These are phyloP conservation scores for Drosophila saltans DNA, from an alignment of 1,140 invertebrate genomes.

Conservation along the genomic window DNA sequence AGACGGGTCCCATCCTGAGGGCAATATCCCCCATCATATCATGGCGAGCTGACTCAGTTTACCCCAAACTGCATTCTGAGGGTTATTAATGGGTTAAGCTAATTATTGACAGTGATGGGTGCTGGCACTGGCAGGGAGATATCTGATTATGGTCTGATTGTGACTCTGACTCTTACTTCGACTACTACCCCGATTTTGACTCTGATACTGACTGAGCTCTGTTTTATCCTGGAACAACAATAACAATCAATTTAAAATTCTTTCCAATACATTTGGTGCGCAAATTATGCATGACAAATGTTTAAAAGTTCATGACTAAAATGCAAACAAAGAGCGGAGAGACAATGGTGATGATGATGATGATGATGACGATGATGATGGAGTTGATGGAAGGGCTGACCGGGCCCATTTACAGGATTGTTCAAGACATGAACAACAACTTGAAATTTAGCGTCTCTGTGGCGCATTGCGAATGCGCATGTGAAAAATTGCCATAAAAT, in stretches of 20 bases:
- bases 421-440: constrained; percentile 1
- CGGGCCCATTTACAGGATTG: constrained; percentile 2
- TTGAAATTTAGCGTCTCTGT: background rate
- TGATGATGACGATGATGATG: background rate
- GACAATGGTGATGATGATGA: background rate
- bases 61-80: constrained; percentile 13
- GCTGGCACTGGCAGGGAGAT: background rate
- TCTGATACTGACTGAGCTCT: constrained; percentile 6
- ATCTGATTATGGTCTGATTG: constrained; percentile 50
- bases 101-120: constrained; percentile 73
- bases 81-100: constrained; percentile 80
- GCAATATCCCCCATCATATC: constrained; percentile 2
- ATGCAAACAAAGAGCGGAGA: constrained; percentile 64
- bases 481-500: constrained; percentile 81
- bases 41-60: constrained; percentile 60
- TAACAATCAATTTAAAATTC: constrained; percentile 81
- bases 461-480: constrained; percentile 56
- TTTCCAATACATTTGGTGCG: constrained; percentile 79
- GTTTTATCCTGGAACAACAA: constrained; percentile 32
- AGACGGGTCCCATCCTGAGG: background rate
- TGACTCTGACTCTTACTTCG: constrained; percentile 14
- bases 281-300: constrained; percentile 82
- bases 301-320: constrained; percentile 81
- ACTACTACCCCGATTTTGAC: background rate
- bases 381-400: constrained; percentile 18